phyloP scores from a whole-genome alignment of 2,888 invertebrate genomes.

The Dermolepida albohirtum region DNA sequence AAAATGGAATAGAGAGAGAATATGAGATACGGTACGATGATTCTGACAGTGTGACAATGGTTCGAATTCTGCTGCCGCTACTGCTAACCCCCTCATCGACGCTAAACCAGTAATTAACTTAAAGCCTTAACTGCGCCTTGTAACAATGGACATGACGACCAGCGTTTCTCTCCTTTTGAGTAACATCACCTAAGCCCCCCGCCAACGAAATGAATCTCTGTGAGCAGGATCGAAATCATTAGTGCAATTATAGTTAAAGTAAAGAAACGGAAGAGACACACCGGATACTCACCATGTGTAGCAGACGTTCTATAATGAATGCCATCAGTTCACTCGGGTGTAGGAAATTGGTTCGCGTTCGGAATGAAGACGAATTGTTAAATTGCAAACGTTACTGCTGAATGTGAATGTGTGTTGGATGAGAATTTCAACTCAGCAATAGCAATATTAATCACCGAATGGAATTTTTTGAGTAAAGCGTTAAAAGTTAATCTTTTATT shows the following conservation, averaged over 20 bases:
- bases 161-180: slow-evolving; percentile 23
- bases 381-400: slow-evolving; percentile 4
- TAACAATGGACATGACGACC: slow-evolving; percentile 13
- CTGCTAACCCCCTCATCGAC: slow-evolving; percentile 3
- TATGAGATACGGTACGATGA: slow-evolving; percentile 19
- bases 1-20: slow-evolving; percentile 1
- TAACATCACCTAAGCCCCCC: slow-evolving; percentile 14
- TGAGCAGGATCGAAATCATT: slow-evolving; percentile 12
- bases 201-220: slow-evolving; percentile 11
- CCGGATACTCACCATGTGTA: slow-evolving; percentile 16
- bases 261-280: slow-evolving; percentile 24
- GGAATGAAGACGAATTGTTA: slow-evolving; percentile 6
- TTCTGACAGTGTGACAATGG: slow-evolving; percentile 18
- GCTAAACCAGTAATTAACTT: slow-evolving; percentile 25
- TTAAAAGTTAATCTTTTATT: no score
- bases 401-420: no score
- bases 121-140: slow-evolving; percentile 21
- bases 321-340: slow-evolving; percentile 4
- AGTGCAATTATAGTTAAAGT: slow-evolving; percentile 16
- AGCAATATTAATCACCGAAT: no score
- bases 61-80: slow-evolving; percentile 3
- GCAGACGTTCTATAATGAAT: slow-evolving; percentile 11
- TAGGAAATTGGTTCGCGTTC: slow-evolving; percentile 9
- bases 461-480: no score
- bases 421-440: no score